Conservation (phyloP, 2,888 invertebrate species). For the Bimastos eiseni region DNA sequence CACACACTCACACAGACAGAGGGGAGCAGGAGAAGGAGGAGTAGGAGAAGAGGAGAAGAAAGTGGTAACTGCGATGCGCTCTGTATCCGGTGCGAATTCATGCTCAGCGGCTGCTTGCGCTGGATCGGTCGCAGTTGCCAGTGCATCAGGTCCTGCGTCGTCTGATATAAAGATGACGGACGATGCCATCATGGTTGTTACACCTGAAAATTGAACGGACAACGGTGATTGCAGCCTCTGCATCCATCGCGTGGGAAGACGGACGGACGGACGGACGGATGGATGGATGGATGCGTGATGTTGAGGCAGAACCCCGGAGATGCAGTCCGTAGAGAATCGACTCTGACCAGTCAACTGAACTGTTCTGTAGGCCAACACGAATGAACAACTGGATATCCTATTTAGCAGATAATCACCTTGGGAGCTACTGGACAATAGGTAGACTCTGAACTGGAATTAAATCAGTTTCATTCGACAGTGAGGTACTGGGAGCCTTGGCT, state of each 20-base stretch:
- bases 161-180: neutral
- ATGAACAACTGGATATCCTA: neutral
- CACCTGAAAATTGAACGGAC: constrained; percentile 5
- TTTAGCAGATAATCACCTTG: too few relatives aligned
- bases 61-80: neutral
- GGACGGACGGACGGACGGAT: neutral
- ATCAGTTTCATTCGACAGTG: neutral
- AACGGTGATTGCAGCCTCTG: neutral
- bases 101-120: neutral
- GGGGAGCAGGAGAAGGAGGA: neutral
- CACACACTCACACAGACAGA: too few relatives aligned
- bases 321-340: neutral
- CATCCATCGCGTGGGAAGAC: neutral
- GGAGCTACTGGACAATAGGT: too few relatives aligned
- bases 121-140: neutral
- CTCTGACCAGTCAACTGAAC: neutral
- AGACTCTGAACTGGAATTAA: neutral
- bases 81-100: neutral
- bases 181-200: neutral
- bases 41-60: neutral
- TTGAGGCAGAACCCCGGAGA: neutral
- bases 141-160: neutral
- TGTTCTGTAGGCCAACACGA: neutral
- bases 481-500: neutral
- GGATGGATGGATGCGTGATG: neutral